Percentiles rank a stretch among this genome's conserved stretches.
Conservation (phyloP, 2,113 vertebrate species). For the Periophthalmus modestus region DNA sequence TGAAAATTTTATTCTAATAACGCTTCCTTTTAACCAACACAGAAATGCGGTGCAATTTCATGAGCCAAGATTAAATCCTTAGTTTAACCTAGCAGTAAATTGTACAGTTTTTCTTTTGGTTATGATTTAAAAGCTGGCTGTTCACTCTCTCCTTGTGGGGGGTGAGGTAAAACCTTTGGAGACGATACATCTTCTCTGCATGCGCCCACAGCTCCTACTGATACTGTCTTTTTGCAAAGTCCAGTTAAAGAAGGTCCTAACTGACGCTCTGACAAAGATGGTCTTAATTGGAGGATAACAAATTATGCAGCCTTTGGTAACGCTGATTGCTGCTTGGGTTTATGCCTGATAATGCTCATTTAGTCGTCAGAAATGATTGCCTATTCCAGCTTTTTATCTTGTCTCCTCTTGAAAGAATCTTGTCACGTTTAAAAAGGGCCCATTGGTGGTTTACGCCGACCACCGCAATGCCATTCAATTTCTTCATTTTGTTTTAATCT, state of each 20-base stretch:
- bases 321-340: slow-evolving; percentile 60
- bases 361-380: slow-evolving; percentile 44
- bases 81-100: not conserved
- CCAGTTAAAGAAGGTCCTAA: slow-evolving; percentile 42
- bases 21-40: not conserved
- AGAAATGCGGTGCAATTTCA: not conserved
- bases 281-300: slow-evolving; percentile 59
- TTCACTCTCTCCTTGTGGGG: not conserved
- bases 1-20: no score
- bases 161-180: not conserved
- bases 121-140: not conserved
- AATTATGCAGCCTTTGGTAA: slow-evolving; percentile 58
- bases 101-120: not conserved
- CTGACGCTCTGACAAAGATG: slow-evolving; percentile 54
- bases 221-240: slow-evolving; percentile 47
- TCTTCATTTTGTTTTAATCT: slow-evolving; percentile 25
- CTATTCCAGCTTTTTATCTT: slow-evolving; percentile 45
- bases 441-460: slow-evolving; percentile 39
- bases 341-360: slow-evolving; percentile 61
- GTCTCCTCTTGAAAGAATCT: slow-evolving; percentile 38
- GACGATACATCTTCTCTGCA: slow-evolving; percentile 23
- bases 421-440: slow-evolving; percentile 28
- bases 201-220: slow-evolving; percentile 22
- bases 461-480: slow-evolving; percentile 32
- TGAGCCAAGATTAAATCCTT: not conserved